Evolutionary conservation across 23 tunicate species (phyloP), one percentile per base, ranked within the genome.

Genomic region (Ciona savignyi): DNA sequence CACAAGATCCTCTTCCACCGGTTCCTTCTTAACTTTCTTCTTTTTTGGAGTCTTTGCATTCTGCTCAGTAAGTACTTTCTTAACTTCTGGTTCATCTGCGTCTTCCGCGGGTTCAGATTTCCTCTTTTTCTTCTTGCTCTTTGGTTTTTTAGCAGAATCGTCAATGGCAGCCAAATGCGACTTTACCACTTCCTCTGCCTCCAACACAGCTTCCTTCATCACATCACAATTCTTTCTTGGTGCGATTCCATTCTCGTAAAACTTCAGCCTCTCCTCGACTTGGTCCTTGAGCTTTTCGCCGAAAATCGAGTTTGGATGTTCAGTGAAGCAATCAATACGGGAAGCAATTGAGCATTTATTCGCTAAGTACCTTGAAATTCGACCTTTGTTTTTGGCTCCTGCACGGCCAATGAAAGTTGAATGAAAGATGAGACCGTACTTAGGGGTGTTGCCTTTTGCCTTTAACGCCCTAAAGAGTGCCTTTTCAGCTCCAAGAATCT

Each of bases 331-430:
- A 51, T 95, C 99, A 51, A 95, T 95, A 3, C 99, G 89, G 0
- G 99, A 95, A 19, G 99, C 99, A 29, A 95, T 95, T 2, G 99
- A 88, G 60, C 93, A 85, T 74, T 95, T 95, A 64, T 95, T 95
- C 15, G 99, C 99, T 68, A 95, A 73, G 64, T 73, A 95, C 48
- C 93, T 51, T 1, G 90, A 87, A 25, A 95, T 83, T 81, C 95
- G 71, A 25, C 99, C 99, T 74, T 95, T 95, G 73, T 95, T 95
- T 64, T 79, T 83, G 27, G 96, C 80, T 11, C 85, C 95, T 29
- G 99, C 99, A 27, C 93, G 76, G 62, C 99, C 99, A 51, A 95
- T 95, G 73, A 90, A 95, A 20, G 96, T 95, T 3, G 99, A 95
- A 70, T 95, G 99, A 68, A 95, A 95, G 32, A 95, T 84, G 29